Percentiles rank a stretch among this genome's conserved stretches.
Evolutionary conservation across 2,113 vertebrate genomes (phyloP).

Genomic region (Nestor notabilis): DNA sequence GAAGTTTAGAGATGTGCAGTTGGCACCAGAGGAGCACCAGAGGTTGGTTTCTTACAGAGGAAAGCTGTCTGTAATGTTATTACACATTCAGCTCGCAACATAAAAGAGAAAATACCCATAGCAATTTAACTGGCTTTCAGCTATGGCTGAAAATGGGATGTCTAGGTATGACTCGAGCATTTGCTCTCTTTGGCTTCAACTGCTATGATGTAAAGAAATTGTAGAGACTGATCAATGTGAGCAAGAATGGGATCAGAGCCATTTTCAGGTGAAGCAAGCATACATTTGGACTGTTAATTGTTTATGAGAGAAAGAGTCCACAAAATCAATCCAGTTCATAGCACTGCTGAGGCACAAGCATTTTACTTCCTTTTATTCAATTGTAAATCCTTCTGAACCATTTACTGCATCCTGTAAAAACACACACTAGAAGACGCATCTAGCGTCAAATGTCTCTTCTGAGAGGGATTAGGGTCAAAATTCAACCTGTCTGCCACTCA

Average conservation of each 20-base stretch:
- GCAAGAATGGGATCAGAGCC: not conserved
- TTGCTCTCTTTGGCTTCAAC: not conserved
- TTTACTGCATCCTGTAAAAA: not conserved
- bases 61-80: not conserved
- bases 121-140: not conserved
- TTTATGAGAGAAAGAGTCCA: not conserved
- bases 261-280: not conserved
- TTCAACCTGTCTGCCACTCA: not conserved
- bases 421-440: not conserved
- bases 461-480: not conserved
- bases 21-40: not conserved
- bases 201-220: not conserved
- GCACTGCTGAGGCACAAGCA: not conserved
- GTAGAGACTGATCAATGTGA: not conserved
- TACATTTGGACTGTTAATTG: not conserved
- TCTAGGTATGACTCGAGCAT: rapidly evolving
- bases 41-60: not conserved
- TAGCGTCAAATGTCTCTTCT: not conserved
- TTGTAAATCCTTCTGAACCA: not conserved
- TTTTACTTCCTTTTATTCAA: not conserved
- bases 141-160: not conserved
- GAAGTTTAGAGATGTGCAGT: not conserved
- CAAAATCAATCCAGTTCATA: not conserved
- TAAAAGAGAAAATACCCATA: not conserved
- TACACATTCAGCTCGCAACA: not conserved